These are phyloP conservation scores for Drosophila melanica DNA, from an alignment of 1,140 invertebrate genomes.

Conservation along the genomic window DNA sequence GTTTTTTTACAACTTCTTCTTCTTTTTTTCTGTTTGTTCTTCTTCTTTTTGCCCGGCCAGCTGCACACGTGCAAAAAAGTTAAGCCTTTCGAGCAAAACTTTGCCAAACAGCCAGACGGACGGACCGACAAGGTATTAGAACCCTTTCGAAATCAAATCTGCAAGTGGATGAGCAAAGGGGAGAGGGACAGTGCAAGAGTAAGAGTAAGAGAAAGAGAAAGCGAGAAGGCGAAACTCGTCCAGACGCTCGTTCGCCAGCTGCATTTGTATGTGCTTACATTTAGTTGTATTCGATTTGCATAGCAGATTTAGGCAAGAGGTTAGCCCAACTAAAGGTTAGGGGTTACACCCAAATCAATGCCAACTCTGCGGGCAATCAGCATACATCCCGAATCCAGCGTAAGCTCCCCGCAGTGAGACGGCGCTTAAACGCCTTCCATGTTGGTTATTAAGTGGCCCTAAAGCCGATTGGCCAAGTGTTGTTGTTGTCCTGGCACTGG, in stretches of 20 bases:
- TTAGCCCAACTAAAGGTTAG: not conserved
- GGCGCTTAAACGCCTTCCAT: slow-evolving; percentile 53
- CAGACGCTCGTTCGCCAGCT: slow-evolving; percentile 33
- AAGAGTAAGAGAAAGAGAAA: slow-evolving; percentile 21
- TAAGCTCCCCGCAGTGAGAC: slow-evolving; percentile 8
- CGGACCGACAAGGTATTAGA: slow-evolving; percentile 50
- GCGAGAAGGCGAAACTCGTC: slow-evolving; percentile 3
- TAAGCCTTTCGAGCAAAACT: slow-evolving; percentile 74
- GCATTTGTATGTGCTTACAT: slow-evolving; percentile 79
- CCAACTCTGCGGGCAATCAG: slow-evolving; percentile 65
- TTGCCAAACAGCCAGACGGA: slow-evolving; percentile 43
- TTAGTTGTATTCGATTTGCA: slow-evolving; percentile 81
- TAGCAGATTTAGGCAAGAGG: slow-evolving; percentile 47
- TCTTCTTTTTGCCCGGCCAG: slow-evolving; percentile 23
- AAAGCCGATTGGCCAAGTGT: slow-evolving; percentile 65
- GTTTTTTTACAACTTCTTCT: slow-evolving; percentile 1
- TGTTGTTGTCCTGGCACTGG: slow-evolving; percentile 7
- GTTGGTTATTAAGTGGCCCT: slow-evolving; percentile 77
- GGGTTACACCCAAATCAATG: slow-evolving; percentile 71
- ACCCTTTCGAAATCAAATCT: slow-evolving; percentile 64
- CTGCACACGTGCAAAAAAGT: slow-evolving; percentile 75
- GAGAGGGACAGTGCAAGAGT: slow-evolving; percentile 1
- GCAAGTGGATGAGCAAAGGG: slow-evolving; percentile 14
- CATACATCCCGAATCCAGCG: slow-evolving; percentile 17
- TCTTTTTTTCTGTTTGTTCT: not conserved